Conservation (phyloP, 2,797 vertebrate genomes). For the Acipenser ruthenus region DNA sequence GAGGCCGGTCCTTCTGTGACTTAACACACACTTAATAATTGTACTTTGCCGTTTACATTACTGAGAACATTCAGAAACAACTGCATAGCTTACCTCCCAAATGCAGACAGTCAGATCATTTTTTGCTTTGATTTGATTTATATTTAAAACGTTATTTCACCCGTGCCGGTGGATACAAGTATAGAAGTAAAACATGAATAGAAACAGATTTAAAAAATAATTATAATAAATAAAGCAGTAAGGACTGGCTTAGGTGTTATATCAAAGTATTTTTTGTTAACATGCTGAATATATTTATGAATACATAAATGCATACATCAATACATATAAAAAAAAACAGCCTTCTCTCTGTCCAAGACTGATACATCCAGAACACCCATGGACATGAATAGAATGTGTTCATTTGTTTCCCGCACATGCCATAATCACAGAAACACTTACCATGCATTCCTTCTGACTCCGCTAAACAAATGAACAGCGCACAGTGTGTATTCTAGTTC, state of each 20-base stretch:
- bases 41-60: neutral
- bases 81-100: conserved; percentile 8
- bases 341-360: neutral
- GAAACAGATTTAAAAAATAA: too few species aligned
- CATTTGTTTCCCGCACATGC: conserved; percentile 27
- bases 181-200: too few species aligned
- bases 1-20: conserved; percentile 2
- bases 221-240: too few species aligned
- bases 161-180: too few species aligned
- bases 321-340: too few species aligned
- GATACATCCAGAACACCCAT: neutral
- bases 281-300: too few species aligned
- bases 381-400: conserved; percentile 8
- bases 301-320: too few species aligned
- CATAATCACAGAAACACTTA: conserved; percentile 44
- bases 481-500: conserved; percentile 8
- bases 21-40: conserved; percentile 9
- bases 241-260: too few species aligned
- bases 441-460: conserved; percentile 53
- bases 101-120: conserved; percentile 12
- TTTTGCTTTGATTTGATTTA: neutral
- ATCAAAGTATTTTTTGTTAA: too few species aligned
- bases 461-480: conserved; percentile 32
- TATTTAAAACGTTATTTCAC: neutral
- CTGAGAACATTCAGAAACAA: neutral